Evolutionary conservation across 2,797 vertebrate species (phyloP).

Genomic region (Florisuga fusca): DNA sequence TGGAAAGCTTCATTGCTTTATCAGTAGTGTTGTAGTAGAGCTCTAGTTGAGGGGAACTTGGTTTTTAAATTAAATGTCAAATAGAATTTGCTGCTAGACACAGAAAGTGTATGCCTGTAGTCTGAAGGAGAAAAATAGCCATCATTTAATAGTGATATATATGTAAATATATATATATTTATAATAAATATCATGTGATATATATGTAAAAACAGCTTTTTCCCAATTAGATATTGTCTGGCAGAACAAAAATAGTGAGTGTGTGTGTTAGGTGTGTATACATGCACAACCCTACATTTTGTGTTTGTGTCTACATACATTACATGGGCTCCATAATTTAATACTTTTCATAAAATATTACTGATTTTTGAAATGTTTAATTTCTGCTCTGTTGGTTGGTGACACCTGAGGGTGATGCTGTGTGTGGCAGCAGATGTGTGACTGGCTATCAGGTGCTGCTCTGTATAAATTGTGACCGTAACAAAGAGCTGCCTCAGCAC

Average conservation of each 20-base stretch:
- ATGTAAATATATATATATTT: no score
- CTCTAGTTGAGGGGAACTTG: constrained; percentile 74
- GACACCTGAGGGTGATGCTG: not conserved
- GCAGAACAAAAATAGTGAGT: not conserved
- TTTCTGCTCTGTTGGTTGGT: not conserved
- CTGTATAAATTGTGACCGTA: not conserved
- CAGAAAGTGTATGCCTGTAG: constrained; percentile 36
- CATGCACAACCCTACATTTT: not conserved
- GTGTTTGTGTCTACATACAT: not conserved
- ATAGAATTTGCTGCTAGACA: constrained; percentile 73
- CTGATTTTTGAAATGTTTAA: not conserved
- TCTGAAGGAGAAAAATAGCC: constrained; percentile 41
- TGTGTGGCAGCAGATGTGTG: not conserved
- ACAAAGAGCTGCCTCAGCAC: not conserved
- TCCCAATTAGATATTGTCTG: constrained; percentile 24
- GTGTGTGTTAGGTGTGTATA: not conserved
- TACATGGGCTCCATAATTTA: constrained; percentile 16
- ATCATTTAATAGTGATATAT: constrained; percentile 37
- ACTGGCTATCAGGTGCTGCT: not conserved
- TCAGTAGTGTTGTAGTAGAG: constrained; percentile 57
- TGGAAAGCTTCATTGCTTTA: constrained; percentile 72
- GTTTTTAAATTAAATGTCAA: constrained; percentile 80
- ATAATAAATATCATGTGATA: no score
- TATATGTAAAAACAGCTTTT: constrained; percentile 48
- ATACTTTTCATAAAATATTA: constrained; percentile 5